Evolutionary conservation across 2,888 invertebrate genomes (phyloP), one percentile per base, ranked within the genome.

Genomic region (Andrena bicolor): DNA sequence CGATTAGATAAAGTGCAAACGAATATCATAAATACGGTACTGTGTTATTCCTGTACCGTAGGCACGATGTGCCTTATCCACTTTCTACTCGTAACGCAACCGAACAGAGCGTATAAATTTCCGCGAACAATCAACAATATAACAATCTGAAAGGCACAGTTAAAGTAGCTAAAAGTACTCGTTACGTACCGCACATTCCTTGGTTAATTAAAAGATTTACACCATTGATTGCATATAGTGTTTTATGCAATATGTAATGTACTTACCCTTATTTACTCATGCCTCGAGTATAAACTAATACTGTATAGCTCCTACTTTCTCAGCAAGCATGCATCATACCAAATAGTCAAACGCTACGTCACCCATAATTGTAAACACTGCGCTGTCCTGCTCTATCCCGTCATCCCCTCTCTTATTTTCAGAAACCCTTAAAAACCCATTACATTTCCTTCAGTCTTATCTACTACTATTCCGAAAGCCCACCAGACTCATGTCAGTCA

Each of bases 1-100:
- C 87, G 90, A 90, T 91, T 90, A 90, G 90, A 91, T 89, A 89
- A 83, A 87, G 70, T 83, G 80, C 76, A 86, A 86, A 83, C 77
- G 87, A 84, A 84, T 87, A 86, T 87, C 86, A 83, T 86, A 87
- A 87, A 87, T 87, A 86, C 23, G 8, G 56, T 68, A 69, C 61
- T n/a, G 51, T 53, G 82, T 77, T 80, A 83, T 83, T 87, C 82
- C 77, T 75, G 85, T 75, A 61, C 68, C 35, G 74, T 64, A 65
- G 63, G 76, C 74, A 58, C 82, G 87, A 86, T 82, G 80, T 72
- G 75, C 80, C 76, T 86, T 86, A 86, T 86, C 87, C 78, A 86
- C 87, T 87, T 87, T 87, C 87, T 87, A 87, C 86, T 87, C 87
- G 84, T 87, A 87, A 87, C 68, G 87, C 87, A 87, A 68, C 32